Percentiles rank a stretch among this genome's conserved stretches.
phyloP scores from a whole-genome alignment of 2,797 vertebrate genomes.

The Nannoperca obscura region DNA sequence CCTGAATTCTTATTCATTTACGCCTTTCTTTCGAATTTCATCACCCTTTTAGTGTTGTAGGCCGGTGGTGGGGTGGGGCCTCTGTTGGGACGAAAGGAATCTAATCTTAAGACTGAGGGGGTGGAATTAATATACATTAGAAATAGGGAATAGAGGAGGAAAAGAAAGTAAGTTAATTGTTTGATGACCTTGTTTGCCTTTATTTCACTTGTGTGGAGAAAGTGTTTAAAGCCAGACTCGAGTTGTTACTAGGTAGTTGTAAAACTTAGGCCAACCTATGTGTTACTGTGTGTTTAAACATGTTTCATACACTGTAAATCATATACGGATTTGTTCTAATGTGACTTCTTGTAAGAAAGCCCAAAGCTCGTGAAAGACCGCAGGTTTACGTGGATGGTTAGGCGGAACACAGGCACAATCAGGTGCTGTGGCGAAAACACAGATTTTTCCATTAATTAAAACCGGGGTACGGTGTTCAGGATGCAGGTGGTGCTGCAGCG shows the following conservation, averaged over 20 bases:
- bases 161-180: conserved; percentile 74
- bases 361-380: conserved; percentile 1
- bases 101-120: conserved; percentile 70
- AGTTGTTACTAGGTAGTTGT: conserved; percentile 12
- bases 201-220: conserved; percentile 48
- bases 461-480: no score
- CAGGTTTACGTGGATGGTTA: neutral
- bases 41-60: conserved; percentile 59
- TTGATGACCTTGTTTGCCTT: conserved; percentile 74
- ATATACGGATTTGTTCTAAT: neutral
- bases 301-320: neutral
- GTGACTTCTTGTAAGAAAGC: neutral
- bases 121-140: conserved; percentile 75
- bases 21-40: conserved; percentile 76
- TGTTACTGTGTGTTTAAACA: conserved; percentile 30
- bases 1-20: conserved; percentile 38
- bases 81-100: conserved; percentile 67
- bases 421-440: no score
- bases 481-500: no score
- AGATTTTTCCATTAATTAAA: no score
- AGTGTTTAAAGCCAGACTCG: conserved; percentile 29
- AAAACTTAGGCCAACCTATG: conserved; percentile 2
- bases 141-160: conserved; percentile 49
- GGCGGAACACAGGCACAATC: no score
- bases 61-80: conserved; percentile 13